Evolutionary conservation across 1,140 invertebrate species (phyloP), one percentile per base, ranked within the genome.

Genomic region (Hypsibius dujardini): DNA sequence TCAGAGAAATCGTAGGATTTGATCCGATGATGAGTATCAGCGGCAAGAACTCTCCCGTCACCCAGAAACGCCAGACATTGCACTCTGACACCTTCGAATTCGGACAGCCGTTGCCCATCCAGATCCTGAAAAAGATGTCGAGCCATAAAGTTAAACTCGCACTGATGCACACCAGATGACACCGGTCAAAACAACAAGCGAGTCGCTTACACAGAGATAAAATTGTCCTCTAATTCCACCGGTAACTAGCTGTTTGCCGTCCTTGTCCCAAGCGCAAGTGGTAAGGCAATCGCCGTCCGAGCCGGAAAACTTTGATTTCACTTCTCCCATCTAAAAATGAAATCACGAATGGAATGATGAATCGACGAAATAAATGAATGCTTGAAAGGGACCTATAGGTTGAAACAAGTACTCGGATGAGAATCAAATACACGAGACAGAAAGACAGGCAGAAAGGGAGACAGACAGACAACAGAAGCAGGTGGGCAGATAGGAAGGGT

Each of bases 81-180:
- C 45, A 98, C 91, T 69, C 95, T 84, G 45, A 98, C 92, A 71
- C 95, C 95, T 84, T 98, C 94, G 92, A 94, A 97, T 15, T 88
- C 89, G 80, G 95, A 92, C 59, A 92, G 81, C 47, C 96, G 84
- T 76, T 88, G 88, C 47, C 93, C 93, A 78, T 94, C 86, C 74
- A 87, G 82, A 82, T 87, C 86, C 84, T 87, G 75, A 72, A 42
- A 69, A 47, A 1, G 40, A 59, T 47, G 45, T 69, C 14, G 14
- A 73, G 14, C 71, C 45, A 67, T 72, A 7, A 47, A 12, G 50
- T 12, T 15, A 73, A 60, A 46, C n/a, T 47, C 59, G 46, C 2
- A 28, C 1, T 15, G 12, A 71, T 74, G 40, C 59, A n/a, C n/a
- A n/a, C n/a, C n/a, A n/a, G n/a, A n/a, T n/a, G n/a, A n/a, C n/a